A percentile compares a stretch with the other conserved stretches of the same genome.
These are phyloP conservation scores for Pentamera pediparva DNA, from an alignment of 53 echinoderm and acorn worm genomes.

Conservation along the genomic window DNA sequence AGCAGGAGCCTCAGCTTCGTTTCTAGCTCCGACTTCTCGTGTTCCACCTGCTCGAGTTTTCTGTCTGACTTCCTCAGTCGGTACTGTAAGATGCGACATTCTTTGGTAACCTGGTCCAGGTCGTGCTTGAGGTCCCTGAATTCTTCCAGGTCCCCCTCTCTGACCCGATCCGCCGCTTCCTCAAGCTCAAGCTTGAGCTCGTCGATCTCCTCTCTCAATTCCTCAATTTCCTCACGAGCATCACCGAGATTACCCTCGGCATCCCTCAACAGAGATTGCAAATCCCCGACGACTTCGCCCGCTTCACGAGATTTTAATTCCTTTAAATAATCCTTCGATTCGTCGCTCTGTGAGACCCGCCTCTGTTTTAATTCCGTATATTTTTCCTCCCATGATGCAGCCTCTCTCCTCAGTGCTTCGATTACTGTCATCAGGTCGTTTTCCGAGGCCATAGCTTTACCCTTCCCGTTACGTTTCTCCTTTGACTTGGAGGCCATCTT, in stretches of 20 bases:
- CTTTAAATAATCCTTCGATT: conserved; percentile 19
- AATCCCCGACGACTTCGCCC: conserved; percentile 14
- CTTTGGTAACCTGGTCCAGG: conserved; percentile 77
- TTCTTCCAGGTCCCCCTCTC: conserved; percentile 90
- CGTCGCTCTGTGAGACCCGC: conserved; percentile 25
- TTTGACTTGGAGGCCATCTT: conserved; percentile 19
- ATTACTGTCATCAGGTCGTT: conserved; percentile 35
- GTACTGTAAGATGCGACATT: conserved; percentile 86
- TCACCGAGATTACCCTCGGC: conserved; percentile 57
- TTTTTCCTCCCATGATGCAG: conserved; percentile 56
- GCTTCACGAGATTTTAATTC: conserved; percentile 23
- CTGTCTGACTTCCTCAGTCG: conserved; percentile 85
- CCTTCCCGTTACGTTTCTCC: conserved; percentile 24
- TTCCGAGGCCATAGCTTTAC: conserved; percentile 31
- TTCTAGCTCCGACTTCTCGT: conserved; percentile 59
- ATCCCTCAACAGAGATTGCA: conserved; percentile 41
- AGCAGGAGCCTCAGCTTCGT: conserved; percentile 54
- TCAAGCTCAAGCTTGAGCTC: conserved; percentile 77
- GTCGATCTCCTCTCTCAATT: conserved; percentile 54
- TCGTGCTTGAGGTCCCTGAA: conserved; percentile 87
- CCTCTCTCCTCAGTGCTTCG: conserved; percentile 49
- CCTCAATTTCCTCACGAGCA: conserved; percentile 66
- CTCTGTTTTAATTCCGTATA: conserved; percentile 51
- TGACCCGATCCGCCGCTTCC: conserved; percentile 71
- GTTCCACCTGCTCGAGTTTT: conserved; percentile 67